Percentiles rank a stretch among this genome's conserved stretches.
Evolutionary conservation across 2,888 invertebrate species (phyloP).

Genomic region (Corythucha ciliata): DNA sequence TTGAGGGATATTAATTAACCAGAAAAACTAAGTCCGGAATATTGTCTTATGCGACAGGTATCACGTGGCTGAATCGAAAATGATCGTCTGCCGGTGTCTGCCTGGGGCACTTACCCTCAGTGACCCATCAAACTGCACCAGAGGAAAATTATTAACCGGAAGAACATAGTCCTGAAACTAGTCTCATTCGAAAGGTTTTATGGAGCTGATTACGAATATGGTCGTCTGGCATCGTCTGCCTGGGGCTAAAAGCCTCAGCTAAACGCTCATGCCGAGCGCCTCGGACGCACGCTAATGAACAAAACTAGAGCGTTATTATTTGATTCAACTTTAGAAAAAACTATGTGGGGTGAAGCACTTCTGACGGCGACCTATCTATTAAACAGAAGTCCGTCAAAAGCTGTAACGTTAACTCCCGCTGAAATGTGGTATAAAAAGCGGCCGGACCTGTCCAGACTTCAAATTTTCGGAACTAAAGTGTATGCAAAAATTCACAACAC

Average conservation of each 20-base stretch:
- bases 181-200: no score
- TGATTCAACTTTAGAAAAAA: slow-evolving; percentile 19
- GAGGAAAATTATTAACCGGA: no score
- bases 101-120: no score
- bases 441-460: slow-evolving; percentile 29
- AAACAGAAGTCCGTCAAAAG: slow-evolving; percentile 28
- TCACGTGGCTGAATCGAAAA: no score
- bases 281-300: slow-evolving; percentile 9
- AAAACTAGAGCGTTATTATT: slow-evolving; percentile 8
- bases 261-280: slow-evolving; percentile 7
- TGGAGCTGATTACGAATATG: background rate
- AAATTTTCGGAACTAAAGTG: slow-evolving; percentile 37
- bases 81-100: no score
- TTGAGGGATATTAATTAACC: no score
- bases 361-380: slow-evolving; percentile 7
- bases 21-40: no score
- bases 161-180: no score
- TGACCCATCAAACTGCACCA: no score
- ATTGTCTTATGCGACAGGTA: no score
- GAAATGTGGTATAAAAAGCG: slow-evolving; percentile 35
- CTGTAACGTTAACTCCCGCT: slow-evolving; percentile 33
- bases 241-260: slow-evolving; percentile 6
- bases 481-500: slow-evolving; percentile 34
- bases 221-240: background rate
- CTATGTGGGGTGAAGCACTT: slow-evolving; percentile 3